A percentile compares a stretch with the other conserved stretches of the same genome.
These are phyloP conservation scores for Scaptomyza montana DNA, from an alignment of 1,140 invertebrate species.

Conservation along the genomic window DNA sequence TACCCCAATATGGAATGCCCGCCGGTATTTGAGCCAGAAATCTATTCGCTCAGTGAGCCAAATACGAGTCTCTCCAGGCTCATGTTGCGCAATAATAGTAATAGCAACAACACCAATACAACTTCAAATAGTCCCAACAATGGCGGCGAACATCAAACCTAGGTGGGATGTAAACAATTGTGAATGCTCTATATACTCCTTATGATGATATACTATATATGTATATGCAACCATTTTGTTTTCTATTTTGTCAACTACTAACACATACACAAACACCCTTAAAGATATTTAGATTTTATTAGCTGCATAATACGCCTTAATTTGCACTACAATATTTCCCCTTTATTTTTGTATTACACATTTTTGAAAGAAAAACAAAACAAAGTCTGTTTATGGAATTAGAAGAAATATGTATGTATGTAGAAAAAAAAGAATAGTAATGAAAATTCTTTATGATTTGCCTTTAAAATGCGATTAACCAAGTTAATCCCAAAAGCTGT, in stretches of 20 bases:
- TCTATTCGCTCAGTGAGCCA: slow-evolving; percentile 88
- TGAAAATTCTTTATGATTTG: slow-evolving; percentile 69
- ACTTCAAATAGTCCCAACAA: slow-evolving; percentile 66
- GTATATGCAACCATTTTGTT: not conserved
- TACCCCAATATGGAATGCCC: slow-evolving; percentile 92
- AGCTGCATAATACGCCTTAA: slow-evolving; percentile 50
- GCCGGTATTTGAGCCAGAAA: slow-evolving; percentile 92
- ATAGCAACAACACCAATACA: slow-evolving; percentile 38
- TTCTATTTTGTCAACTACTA: slow-evolving; percentile 29
- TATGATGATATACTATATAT: slow-evolving; percentile 41
- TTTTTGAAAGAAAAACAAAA: slow-evolving; percentile 17
- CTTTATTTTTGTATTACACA: slow-evolving; percentile 32
- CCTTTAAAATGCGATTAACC: slow-evolving; percentile 72
- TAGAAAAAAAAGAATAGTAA: slow-evolving; percentile 21
- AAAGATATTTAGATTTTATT: slow-evolving; percentile 17
- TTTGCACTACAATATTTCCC: slow-evolving; percentile 54
- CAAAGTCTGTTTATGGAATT: slow-evolving; percentile 57
- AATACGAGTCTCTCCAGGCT: slow-evolving; percentile 84
- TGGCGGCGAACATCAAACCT: slow-evolving; percentile 64
- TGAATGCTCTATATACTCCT: slow-evolving; percentile 73
- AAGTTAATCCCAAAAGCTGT: slow-evolving; percentile 72
- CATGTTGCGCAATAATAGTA: slow-evolving; percentile 66
- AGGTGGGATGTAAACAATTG: slow-evolving; percentile 71
- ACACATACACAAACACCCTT: slow-evolving; percentile 8
- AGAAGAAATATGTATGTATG: not conserved